These are phyloP conservation scores for Rhinoderma darwinii DNA, from an alignment of 2,113 vertebrate species.

Conservation along the genomic window DNA sequence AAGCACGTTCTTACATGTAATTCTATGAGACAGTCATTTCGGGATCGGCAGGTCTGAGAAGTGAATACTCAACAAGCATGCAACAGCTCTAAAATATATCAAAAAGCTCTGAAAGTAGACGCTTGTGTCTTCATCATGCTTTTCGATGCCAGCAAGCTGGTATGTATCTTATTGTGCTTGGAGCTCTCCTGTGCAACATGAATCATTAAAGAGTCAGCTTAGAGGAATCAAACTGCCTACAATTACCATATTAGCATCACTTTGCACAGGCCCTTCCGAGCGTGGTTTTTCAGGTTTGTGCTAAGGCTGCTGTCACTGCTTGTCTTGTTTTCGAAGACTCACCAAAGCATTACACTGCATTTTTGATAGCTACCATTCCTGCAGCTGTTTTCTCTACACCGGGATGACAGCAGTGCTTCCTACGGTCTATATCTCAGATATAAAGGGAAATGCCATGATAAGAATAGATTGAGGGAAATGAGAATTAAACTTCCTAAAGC, in stretches of 20 bases:
- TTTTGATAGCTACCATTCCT: slow-evolving; percentile 49
- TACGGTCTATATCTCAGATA: not conserved
- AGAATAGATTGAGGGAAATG: slow-evolving; percentile 12
- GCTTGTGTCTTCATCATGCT: slow-evolving; percentile 20
- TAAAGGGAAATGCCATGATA: slow-evolving; percentile 18
- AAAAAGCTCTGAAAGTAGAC: not conserved
- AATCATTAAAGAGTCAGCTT: slow-evolving; percentile 72
- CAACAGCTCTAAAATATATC: slow-evolving; percentile 10
- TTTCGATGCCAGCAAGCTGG: slow-evolving; percentile 18
- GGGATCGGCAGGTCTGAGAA: not conserved
- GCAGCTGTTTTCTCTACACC: slow-evolving; percentile 21
- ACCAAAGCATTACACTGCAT: slow-evolving; percentile 56
- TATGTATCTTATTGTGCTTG: slow-evolving; percentile 16
- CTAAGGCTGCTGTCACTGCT: slow-evolving; percentile 56
- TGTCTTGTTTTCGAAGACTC: slow-evolving; percentile 49
- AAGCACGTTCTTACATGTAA: not conserved
- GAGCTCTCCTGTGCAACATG: slow-evolving; percentile 63
- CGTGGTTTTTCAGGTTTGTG: slow-evolving; percentile 20
- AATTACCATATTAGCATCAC: slow-evolving; percentile 65
- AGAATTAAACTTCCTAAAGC: not conserved
- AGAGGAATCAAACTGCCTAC: slow-evolving; percentile 60
- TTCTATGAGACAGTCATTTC: not conserved
- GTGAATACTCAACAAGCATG: not conserved
- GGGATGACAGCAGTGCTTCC: slow-evolving; percentile 22
- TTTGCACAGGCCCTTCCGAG: slow-evolving; percentile 42